Conservation (phyloP, 2,113 vertebrate genomes). For the Synodontis membranacea region DNA sequence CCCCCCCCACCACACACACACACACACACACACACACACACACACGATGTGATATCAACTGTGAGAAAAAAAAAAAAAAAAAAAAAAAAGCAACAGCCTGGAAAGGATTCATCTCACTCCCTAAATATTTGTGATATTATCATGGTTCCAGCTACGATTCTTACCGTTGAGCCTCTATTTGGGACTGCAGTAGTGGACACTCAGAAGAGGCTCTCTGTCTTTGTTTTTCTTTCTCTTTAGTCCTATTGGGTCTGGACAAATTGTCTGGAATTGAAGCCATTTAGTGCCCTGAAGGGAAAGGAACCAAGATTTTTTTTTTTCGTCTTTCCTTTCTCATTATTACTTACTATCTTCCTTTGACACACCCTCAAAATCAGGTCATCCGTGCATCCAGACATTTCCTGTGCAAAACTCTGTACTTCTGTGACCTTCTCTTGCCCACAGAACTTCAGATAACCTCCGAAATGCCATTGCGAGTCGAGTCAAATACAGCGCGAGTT, state of each 20-base stretch:
- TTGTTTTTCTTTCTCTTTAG: neutral
- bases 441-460: neutral
- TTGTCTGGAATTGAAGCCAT: slow-evolving; percentile 38
- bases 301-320: neutral
- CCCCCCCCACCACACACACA: too few relatives aligned
- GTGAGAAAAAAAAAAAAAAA: slow-evolving; percentile 17
- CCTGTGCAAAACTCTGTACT: neutral
- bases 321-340: slow-evolving; percentile 1
- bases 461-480: neutral
- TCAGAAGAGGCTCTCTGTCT: neutral
- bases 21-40: too few relatives aligned
- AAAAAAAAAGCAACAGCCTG: neutral
- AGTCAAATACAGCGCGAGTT: neutral
- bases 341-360: slow-evolving; percentile 19
- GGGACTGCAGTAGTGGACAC: neutral
- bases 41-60: slow-evolving; percentile 7
- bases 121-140: slow-evolving; percentile 41
- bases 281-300: slow-evolving; percentile 28
- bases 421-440: neutral
- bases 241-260: neutral
- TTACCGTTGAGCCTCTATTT: neutral
- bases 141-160: slow-evolving; percentile 12
- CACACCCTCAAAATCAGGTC: slow-evolving; percentile 21
- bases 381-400: slow-evolving; percentile 19
- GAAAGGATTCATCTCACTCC: slow-evolving; percentile 33